Evolutionary conservation across 1,140 invertebrate genomes (phyloP), one percentile per base, ranked within the genome.

Genomic region (Agrilus planipennis): DNA sequence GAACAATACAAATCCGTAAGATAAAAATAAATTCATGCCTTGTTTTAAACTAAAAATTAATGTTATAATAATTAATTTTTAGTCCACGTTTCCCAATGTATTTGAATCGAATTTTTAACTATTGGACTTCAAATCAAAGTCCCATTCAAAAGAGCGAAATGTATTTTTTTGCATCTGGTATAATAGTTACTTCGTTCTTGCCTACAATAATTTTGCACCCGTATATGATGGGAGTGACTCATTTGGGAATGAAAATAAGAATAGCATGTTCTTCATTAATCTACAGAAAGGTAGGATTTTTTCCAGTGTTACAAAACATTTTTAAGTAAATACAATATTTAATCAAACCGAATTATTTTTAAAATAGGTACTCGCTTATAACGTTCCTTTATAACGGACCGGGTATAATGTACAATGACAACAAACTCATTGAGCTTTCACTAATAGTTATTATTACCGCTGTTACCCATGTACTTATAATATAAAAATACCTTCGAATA

Each of bases 241-340:
- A 79, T 51, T 56, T 79, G 3, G 82, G 82, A 7, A 79, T 84
- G 75, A 76, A 79, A 60, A 71, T 82, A 47, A 66, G 81, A 32
- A 68, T 86, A 12, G 77, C 78, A 1, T 72, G 75, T 35, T 81
- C 76, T 51, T 75, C 79, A 9, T 61, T 85, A 10, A 74, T 86
- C 41, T 87, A 84, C 52, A 73, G 78, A 60, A 86, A 86, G 68
- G 77, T 83, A n/a, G n/a, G n/a, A n/a, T n/a, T n/a, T n/a, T n/a
- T n/a, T n/a, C n/a, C n/a, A n/a, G n/a, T n/a, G n/a, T n/a, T n/a
- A n/a, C n/a, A n/a, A n/a, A n/a, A n/a, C n/a, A n/a, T n/a, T n/a
- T n/a, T n/a, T n/a, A n/a, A n/a, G n/a, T n/a, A n/a, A n/a, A n/a
- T n/a, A n/a, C n/a, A n/a, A n/a, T n/a, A n/a, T n/a, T n/a, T n/a